Evolutionary conservation across 2,113 vertebrate genomes (phyloP).

Genomic region (Murina feae): DNA sequence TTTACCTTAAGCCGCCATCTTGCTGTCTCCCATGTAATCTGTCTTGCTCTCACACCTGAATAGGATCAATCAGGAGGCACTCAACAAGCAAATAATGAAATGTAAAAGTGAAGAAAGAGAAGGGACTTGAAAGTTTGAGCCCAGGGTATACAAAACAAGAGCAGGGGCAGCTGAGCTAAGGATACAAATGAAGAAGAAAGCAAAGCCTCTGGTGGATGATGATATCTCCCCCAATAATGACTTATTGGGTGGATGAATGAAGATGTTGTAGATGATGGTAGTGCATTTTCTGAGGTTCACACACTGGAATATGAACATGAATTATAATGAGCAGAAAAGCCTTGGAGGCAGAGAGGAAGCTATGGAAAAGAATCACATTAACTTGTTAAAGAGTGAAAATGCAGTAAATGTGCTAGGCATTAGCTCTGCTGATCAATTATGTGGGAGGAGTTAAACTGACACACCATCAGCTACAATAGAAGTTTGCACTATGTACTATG

Average conservation of each 20-base stretch:
- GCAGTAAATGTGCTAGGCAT: background rate
- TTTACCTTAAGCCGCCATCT: too few relatives aligned
- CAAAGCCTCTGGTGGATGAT: slow-evolving; percentile 55
- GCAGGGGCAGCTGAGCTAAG: slow-evolving; percentile 72
- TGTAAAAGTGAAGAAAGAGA: slow-evolving; percentile 76
- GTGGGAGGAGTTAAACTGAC: background rate
- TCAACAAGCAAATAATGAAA: slow-evolving; percentile 81
- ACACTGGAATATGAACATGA: slow-evolving; percentile 12
- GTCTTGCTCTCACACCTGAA: slow-evolving; percentile 64
- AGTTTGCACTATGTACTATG: background rate
- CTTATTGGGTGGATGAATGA: slow-evolving; percentile 50
- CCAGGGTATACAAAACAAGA: slow-evolving; percentile 70
- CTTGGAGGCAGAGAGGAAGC: slow-evolving; percentile 9
- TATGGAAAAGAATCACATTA: background rate
- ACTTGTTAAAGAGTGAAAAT: background rate
- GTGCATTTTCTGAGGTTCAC: background rate
- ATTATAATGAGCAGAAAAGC: slow-evolving; percentile 60
- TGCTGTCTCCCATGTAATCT: slow-evolving; percentile 59
- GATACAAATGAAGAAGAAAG: slow-evolving; percentile 75
- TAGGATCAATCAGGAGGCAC: slow-evolving; percentile 80
- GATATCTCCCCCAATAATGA: slow-evolving; percentile 73
- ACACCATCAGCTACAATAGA: background rate
- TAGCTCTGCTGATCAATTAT: background rate
- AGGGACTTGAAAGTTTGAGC: background rate
- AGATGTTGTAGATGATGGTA: slow-evolving; percentile 36